phyloP scores from a whole-genome alignment of 1,140 invertebrate genomes.

The Drosophila malerkotliana region DNA sequence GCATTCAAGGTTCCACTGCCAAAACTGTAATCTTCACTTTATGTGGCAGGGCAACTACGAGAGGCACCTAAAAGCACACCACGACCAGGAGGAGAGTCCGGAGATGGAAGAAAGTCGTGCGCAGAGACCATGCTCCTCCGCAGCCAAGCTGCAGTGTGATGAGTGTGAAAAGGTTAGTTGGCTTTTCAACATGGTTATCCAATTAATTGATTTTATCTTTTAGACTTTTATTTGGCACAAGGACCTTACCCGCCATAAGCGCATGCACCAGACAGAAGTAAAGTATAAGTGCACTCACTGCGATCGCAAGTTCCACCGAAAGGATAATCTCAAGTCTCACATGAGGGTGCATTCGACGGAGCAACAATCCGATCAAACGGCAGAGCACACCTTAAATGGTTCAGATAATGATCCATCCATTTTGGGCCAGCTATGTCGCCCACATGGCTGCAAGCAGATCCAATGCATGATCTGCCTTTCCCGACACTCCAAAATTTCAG shows the following conservation, averaged over 20 bases:
- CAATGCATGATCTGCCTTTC: conserved; percentile 79
- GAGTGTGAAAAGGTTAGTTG: conserved; percentile 83
- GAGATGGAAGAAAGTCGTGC: neutral
- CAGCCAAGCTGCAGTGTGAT: conserved; percentile 83
- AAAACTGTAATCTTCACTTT: conserved; percentile 52
- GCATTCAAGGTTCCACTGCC: conserved; percentile 47
- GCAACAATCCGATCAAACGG: neutral
- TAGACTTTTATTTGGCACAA: conserved; percentile 85
- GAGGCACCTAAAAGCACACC: conserved; percentile 37
- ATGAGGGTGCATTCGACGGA: conserved; percentile 55
- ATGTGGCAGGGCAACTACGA: conserved; percentile 66
- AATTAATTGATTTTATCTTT: neutral
- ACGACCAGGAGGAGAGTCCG: conserved; percentile 14
- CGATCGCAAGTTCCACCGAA: conserved; percentile 85
- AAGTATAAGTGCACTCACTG: conserved; percentile 85
- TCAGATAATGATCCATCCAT: neutral
- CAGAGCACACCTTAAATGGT: conserved; percentile 2
- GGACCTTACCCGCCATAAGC: conserved; percentile 84
- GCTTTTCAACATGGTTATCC: neutral
- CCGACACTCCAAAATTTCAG: conserved; percentile 64
- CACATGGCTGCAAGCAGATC: conserved; percentile 73
- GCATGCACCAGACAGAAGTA: conserved; percentile 84
- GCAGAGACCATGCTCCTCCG: conserved; percentile 11
- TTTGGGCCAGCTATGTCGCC: conserved; percentile 44
- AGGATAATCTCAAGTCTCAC: conserved; percentile 84